Percentiles rank a stretch among this genome's conserved stretches.
Evolutionary conservation across 2,888 invertebrate genomes (phyloP).

Genomic region (Thereva nobilitata): DNA sequence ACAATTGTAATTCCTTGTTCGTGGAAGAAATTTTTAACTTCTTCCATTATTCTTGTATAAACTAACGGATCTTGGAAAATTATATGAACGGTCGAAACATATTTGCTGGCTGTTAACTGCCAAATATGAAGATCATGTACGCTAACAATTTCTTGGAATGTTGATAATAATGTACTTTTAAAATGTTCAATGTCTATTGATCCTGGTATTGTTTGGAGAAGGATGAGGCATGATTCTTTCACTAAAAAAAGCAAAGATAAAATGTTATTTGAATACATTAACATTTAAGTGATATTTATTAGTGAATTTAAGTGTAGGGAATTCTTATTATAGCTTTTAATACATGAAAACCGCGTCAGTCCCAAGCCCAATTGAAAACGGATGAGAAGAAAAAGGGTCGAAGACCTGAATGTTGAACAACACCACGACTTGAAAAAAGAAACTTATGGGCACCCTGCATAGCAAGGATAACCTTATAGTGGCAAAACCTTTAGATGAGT

Average conservation of each 20-base stretch:
- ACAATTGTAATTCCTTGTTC: conserved; percentile 81
- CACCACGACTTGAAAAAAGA: no score
- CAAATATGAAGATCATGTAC: conserved; percentile 90
- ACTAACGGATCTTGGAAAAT: conserved; percentile 70
- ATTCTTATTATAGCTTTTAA: no score
- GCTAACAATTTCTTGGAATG: conserved; percentile 72
- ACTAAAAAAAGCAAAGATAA: conserved; percentile 63
- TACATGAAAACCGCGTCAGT: no score
- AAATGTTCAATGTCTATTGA: conserved; percentile 78
- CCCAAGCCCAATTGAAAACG: no score
- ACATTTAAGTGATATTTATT: background rate
- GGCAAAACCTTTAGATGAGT: no score
- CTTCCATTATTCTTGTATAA: conserved; percentile 63
- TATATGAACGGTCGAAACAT: conserved; percentile 84
- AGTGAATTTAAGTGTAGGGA: background rate
- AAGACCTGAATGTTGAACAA: no score
- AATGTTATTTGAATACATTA: background rate
- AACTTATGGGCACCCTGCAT: no score
- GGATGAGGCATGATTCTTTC: conserved; percentile 84
- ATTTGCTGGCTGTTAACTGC: conserved; percentile 78
- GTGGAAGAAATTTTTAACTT: conserved; percentile 74
- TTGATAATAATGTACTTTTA: conserved; percentile 65
- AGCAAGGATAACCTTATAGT: no score
- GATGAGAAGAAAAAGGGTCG: no score
- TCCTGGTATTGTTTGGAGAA: conserved; percentile 90